These are phyloP conservation scores for Protobothrops mucrosquamatus DNA, from an alignment of 2,113 vertebrate genomes.

Conservation along the genomic window DNA sequence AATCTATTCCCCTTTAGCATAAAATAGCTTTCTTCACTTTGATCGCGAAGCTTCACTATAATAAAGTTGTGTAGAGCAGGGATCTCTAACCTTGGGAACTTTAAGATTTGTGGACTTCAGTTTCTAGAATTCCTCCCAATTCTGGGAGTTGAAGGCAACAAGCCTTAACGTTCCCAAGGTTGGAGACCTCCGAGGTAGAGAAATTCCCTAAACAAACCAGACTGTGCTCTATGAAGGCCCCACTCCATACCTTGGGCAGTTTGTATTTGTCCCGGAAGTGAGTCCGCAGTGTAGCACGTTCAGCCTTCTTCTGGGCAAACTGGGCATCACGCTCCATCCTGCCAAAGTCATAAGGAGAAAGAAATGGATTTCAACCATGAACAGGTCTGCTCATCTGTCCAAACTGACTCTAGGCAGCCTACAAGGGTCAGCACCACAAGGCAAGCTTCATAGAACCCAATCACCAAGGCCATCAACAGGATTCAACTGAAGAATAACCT, in stretches of 20 bases:
- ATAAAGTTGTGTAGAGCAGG: not conserved
- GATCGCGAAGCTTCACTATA: too few relatives aligned
- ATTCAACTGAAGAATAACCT: not conserved
- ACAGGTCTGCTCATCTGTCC: not conserved
- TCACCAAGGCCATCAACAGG: not conserved
- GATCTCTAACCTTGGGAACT: not conserved
- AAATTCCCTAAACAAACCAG: not conserved
- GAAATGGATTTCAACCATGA: not conserved
- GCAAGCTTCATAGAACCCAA: not conserved
- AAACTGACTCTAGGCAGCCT: not conserved
- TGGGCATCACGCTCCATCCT: slow-evolving; percentile 91
- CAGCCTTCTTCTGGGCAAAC: slow-evolving; percentile 94
- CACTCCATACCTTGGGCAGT: slow-evolving; percentile 86
- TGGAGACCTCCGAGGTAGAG: not conserved
- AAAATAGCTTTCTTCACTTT: not conserved
- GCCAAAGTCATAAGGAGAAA: slow-evolving; percentile 18
- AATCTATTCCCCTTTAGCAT: not conserved
- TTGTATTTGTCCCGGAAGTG: slow-evolving; percentile 96
- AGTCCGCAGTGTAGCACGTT: slow-evolving; percentile 88
- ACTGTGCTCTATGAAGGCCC: not conserved
- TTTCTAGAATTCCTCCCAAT: not conserved
- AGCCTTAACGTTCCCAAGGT: not conserved
- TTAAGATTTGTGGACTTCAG: not conserved
- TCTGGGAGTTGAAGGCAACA: not conserved
- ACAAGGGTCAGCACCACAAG: not conserved